These are phyloP conservation scores for Iphiclides podalirius DNA, from an alignment of 2,888 invertebrate species.

Conservation along the genomic window DNA sequence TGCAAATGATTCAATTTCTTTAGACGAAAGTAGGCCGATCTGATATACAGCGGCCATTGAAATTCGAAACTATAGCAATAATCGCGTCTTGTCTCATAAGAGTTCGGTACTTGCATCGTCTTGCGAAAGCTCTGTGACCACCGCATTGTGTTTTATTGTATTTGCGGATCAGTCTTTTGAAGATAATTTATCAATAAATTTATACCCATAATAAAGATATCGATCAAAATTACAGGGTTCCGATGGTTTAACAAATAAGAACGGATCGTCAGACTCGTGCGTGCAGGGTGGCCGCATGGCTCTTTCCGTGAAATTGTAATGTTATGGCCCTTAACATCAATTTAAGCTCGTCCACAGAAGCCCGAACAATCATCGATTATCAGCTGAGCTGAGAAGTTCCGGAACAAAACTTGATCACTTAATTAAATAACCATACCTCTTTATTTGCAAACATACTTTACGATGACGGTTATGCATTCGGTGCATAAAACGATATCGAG, in stretches of 20 bases:
- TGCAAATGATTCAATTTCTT: slow-evolving; percentile 65
- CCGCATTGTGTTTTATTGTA: slow-evolving; percentile 52
- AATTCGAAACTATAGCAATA: slow-evolving; percentile 74
- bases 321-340: slow-evolving; percentile 67
- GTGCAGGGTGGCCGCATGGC: slow-evolving; percentile 67
- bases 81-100: slow-evolving; percentile 51
- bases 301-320: slow-evolving; percentile 73
- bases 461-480: slow-evolving; percentile 48
- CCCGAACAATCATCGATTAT: slow-evolving; percentile 69
- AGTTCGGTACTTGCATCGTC: slow-evolving; percentile 56
- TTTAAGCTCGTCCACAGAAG: slow-evolving; percentile 57
- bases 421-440: slow-evolving; percentile 59
- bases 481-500: slow-evolving; percentile 40
- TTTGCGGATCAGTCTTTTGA: slow-evolving; percentile 66
- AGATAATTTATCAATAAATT: slow-evolving; percentile 78
- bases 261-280: slow-evolving; percentile 59
- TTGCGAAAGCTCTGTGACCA: slow-evolving; percentile 59
- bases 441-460: slow-evolving; percentile 59
- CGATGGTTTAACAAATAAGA: slow-evolving; percentile 78
- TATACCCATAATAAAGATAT: slow-evolving; percentile 77
- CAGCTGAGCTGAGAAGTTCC: slow-evolving; percentile 52
- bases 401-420: slow-evolving; percentile 40
- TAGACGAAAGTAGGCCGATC: slow-evolving; percentile 68
- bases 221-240: slow-evolving; percentile 79
- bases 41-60: slow-evolving; percentile 73